These are phyloP conservation scores for Abrostola tripartita DNA, from an alignment of 2,888 invertebrate species.

Conservation along the genomic window DNA sequence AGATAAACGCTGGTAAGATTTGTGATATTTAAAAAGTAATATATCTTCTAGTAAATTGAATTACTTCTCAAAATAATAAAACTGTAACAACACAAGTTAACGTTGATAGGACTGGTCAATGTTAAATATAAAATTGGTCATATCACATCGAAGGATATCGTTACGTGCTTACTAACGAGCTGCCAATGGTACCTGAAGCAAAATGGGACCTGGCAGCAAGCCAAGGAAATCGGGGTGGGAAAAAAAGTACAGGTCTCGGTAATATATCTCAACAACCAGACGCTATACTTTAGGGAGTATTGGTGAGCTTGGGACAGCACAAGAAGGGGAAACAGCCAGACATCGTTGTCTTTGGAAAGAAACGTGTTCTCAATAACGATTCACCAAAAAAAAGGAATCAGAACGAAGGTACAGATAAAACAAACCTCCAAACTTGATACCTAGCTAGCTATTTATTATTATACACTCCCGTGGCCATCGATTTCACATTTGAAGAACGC, in stretches of 20 bases:
- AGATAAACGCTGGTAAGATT: too few species aligned
- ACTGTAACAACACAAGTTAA: too few species aligned
- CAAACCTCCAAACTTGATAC: too few species aligned
- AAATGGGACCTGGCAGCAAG: slow-evolving; percentile 1
- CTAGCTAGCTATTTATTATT: not conserved
- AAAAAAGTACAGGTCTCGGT: not conserved
- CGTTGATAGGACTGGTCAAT: too few species aligned
- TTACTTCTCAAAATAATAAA: too few species aligned
- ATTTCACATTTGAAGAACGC: slow-evolving; percentile 20
- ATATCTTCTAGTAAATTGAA: too few species aligned
- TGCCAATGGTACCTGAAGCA: not conserved
- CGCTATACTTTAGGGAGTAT: not conserved
- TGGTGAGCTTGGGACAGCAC: not conserved
- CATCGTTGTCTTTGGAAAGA: not conserved
- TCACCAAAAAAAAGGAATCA: too few species aligned
- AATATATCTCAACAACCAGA: not conserved
- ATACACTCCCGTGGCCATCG: not conserved
- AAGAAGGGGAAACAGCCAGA: not conserved
- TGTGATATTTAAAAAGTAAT: too few species aligned
- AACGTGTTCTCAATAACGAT: too few species aligned
- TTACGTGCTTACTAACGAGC: slow-evolving; percentile 1
- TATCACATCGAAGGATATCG: slow-evolving; percentile 1
- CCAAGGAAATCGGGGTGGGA: not conserved
- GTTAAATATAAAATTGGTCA: not conserved
- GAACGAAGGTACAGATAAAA: too few species aligned